Conservation (phyloP, 2,888 invertebrate species). For the Torymus tubicola region DNA sequence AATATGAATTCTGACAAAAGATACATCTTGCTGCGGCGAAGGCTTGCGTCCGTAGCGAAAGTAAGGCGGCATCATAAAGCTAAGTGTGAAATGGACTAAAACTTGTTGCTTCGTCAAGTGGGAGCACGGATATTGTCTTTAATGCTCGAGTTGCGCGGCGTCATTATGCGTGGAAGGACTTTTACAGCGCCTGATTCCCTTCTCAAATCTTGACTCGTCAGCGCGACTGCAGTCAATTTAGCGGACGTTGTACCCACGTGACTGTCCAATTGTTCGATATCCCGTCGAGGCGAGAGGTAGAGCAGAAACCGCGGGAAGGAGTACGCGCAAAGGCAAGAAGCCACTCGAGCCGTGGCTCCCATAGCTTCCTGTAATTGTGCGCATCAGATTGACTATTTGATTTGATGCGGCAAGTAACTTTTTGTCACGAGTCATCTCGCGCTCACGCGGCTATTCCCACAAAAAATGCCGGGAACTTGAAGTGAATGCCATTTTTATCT, state of each 20-base stretch:
- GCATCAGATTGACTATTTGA: conserved; percentile 28
- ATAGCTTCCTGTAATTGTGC: conserved; percentile 31
- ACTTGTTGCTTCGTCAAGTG: neutral
- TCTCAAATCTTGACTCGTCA: neutral
- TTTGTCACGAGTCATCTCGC: neutral
- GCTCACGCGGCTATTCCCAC: too few species aligned
- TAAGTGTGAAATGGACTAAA: conserved; percentile 7
- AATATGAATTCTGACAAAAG: neutral
- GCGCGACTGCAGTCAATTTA: conserved; percentile 13
- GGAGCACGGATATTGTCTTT: conserved; percentile 15
- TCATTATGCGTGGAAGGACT: conserved; percentile 22
- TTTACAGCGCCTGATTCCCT: neutral
- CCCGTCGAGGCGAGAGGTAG: conserved; percentile 55
- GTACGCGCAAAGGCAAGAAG: conserved; percentile 24
- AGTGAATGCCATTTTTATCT: too few species aligned
- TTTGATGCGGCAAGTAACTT: neutral
- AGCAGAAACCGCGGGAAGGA: conserved; percentile 17
- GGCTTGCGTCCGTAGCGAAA: neutral
- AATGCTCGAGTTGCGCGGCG: conserved; percentile 11
- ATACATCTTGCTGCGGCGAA: too few species aligned
- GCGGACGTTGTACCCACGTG: conserved; percentile 51
- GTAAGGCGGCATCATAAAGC: neutral
- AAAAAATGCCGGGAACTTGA: too few species aligned
- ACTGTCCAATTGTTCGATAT: conserved; percentile 64
- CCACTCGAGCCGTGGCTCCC: neutral